Base-by-base conservation (phyloP, 1,140 invertebrate species). In the Propsilocerus akamusi region DNA sequence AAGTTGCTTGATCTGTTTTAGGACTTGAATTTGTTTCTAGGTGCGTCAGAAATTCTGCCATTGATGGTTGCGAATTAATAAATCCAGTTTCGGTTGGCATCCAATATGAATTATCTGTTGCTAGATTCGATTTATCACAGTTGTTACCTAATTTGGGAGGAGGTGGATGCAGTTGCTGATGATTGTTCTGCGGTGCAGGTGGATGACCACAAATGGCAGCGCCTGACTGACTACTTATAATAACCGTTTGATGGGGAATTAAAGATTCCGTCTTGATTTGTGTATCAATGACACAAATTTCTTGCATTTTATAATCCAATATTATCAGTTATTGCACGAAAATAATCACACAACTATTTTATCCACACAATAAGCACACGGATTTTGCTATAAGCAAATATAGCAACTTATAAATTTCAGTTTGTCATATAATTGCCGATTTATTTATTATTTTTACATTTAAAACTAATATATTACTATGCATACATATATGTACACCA, bases 1-100 rank as follows among this genome's bases (percentile, higher is more conserved):
- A 56, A 60, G 62, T 53, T 57, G 55, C 57, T 63, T 58, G 53
- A 63, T 63, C 57, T 56, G 73, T 69, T 59, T 74, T 66, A 49
- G 64, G 61, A 63, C 66, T 64, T 11, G 60, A 59, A 49, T 77
- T 76, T 26, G 67, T 70, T 20, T 76, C 73, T 37, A 86, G 67
- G 55, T 86, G 83, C 8, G 83, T 83, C 54, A 86, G 67, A 66
- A 92, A 91, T 65, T 93, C 89, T 11, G 88, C 87, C 84, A 93
- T 92, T 46, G 85, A 88, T 1, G 87, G 87, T 63, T 90, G 86
- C 59, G 82, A 89, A 68, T 86, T 89, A 60, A 93, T 91, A 71
- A 91, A 93, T 52, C 86, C 87, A 32, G 83, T 85, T 60, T 91
- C 87, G 52, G 77, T 74, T 55, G 70, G 56, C 63, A 63, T 63